Evolutionary conservation across 92 coral and sea anemone genomes (phyloP).

Genomic region (Siderastrea radians): DNA sequence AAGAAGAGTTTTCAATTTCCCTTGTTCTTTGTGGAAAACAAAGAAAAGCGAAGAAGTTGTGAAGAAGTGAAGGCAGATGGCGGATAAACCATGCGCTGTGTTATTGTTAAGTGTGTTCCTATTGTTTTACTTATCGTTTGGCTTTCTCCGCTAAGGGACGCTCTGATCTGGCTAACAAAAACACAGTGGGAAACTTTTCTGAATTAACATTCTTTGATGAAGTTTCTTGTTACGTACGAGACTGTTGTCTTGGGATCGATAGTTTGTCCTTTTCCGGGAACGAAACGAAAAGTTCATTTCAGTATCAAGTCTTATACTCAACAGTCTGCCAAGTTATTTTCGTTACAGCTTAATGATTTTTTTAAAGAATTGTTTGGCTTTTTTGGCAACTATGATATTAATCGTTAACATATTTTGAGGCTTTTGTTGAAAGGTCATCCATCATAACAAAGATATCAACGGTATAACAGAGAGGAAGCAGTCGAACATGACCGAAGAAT

Average conservation of each 20-base stretch:
- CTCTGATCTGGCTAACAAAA: conserved; percentile 20
- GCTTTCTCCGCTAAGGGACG: conserved; percentile 27
- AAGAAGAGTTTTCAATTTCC: conserved; percentile 54
- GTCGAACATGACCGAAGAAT: conserved; percentile 7
- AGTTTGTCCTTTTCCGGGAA: background rate
- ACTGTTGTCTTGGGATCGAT: background rate
- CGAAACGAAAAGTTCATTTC: background rate
- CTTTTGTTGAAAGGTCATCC: conserved; percentile 19
- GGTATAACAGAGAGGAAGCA: conserved; percentile 7
- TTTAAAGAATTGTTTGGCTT: background rate
- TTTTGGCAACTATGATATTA: background rate
- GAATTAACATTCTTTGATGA: conserved; percentile 13
- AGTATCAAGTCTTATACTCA: no score
- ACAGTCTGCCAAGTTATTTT: background rate
- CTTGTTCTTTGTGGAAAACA: conserved; percentile 21
- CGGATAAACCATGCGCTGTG: background rate
- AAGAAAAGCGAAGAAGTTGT: conserved; percentile 45
- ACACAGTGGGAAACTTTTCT: conserved; percentile 21
- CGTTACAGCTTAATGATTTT: background rate
- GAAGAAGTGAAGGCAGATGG: conserved; percentile 27
- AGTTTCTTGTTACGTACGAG: conserved; percentile 17
- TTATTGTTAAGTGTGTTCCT: conserved; percentile 8
- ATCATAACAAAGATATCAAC: conserved; percentile 1
- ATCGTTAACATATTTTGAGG: background rate
- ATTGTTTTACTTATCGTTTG: conserved; percentile 20